Evolutionary conservation across 2,888 invertebrate species (phyloP), one percentile per base, ranked within the genome.

Genomic region (Dioctria rufipes): DNA sequence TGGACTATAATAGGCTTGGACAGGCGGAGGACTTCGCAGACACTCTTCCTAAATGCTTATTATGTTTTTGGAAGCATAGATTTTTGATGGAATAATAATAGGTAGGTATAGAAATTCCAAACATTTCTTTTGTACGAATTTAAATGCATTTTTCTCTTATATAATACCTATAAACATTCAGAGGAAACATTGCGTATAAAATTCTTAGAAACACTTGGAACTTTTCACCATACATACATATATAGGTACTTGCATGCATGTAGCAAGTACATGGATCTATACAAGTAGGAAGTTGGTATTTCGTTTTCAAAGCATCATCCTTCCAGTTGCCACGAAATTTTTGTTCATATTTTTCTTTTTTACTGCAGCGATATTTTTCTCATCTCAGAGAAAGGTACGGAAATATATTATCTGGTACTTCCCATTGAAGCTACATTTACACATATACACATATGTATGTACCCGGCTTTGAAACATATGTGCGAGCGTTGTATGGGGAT

Each of bases 311-410:
- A 43, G 25, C 46, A 46, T 25, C 67, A 46, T 25, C 49, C n/a
- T 46, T 67, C 25, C 40, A 65, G 39, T 4, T 66, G 66, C 43
- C 25, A 67, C 43, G 43, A 46, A n/a, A 67, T 6, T 42, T 43
- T 25, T 54, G 49, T 71, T 54, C 39, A 49, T 39, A 51, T 58
- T 58, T 71, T 60, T 25, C 40, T 58, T 73, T 73, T 73, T 73
- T 54, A 60, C 75, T 75, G 60, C 60, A 75, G 43, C 60, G 11
- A 75, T 60, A 42, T 75, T 42, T 75, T 75, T 42, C 49, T 60
- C 75, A 60, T 75, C 9, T 75, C 61, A 75, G 13, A 54, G n/a
- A 13, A 75, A 61, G 43, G 60, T 71, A 39, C 25, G 25, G 40
- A 75, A 25, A 75, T 60, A 75, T 25, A 25, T 25, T 25, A 25